Base-by-base conservation (phyloP, 2,888 invertebrate species). In the Yponomeuta malinellus region DNA sequence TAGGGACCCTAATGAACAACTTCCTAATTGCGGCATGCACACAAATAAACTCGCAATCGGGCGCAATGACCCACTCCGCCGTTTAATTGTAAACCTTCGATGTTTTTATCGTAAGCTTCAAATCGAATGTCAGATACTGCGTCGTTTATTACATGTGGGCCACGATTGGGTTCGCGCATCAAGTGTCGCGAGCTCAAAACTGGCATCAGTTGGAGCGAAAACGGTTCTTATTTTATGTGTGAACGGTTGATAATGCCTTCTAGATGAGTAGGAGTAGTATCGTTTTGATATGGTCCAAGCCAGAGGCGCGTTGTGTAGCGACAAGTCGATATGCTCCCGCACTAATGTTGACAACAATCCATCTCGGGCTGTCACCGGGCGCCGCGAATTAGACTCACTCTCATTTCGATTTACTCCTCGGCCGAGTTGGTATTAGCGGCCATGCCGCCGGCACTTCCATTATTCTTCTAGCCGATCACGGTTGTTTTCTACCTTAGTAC, bases 1-100 rank as follows among this genome's bases (percentile, higher is more conserved):
- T 91, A 90, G 90, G 92, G 91, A 89, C 86, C 90, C 86, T 91
- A 91, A 92, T 92, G 92, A 92, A 90, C 86, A 87, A 92, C 92
- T 92, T 91, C 92, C 92, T 92, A 92, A 92, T 92, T 91, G 91
- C 89, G 89, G 89, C 88, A 81, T 84, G 85, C 84, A 84, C 87
- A 89, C 88, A 87, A 89, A 89, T 86, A 86, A 88, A 84, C 85
- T 79, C 84, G 85, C 86, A 89, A 88, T 89, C 89, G 87, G 87
- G 86, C 87, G 84, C 86, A 86, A 86, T 84, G 84, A 78, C 76
- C 74, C 73, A 68, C 76, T 76, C 73, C 82, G 79, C 76, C 81
- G 79, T 87, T 88, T 89, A 91, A 92, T 90, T 90, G 79, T 90
- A 80, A 81, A 88, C 90, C 87, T 87, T 89, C 84, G 86, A 80